These are phyloP conservation scores for Cydia strobilella DNA, from an alignment of 1,140 invertebrate species.

Conservation along the genomic window DNA sequence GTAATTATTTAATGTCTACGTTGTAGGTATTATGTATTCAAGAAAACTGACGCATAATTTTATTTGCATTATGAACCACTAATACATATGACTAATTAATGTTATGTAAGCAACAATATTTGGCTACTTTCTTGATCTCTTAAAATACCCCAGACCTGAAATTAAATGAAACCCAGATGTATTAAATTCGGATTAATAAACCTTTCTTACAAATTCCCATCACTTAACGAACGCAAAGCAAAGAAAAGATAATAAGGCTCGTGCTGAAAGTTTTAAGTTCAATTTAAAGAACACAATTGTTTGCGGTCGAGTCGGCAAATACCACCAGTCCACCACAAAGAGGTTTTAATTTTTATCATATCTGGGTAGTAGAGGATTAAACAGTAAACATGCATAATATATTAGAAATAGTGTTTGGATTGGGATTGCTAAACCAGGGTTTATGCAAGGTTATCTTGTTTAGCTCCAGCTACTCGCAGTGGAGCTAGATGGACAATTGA, in stretches of 20 bases:
- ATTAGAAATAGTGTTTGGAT: slow-evolving; percentile 6
- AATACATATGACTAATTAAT: background rate
- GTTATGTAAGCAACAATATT: no score
- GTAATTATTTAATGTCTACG: background rate
- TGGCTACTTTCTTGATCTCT: no score
- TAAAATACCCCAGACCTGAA: no score
- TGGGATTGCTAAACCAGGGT: background rate
- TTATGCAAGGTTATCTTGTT: background rate
- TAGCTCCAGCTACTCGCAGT: background rate
- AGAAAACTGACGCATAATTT: slow-evolving; percentile 2
- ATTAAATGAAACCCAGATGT: no score
- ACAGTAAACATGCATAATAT: background rate
- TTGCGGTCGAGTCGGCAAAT: background rate
- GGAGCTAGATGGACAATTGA: background rate
- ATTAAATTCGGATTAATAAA: no score
- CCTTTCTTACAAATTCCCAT: no score
- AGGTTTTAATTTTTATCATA: slow-evolving; percentile 13
- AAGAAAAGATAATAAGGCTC: background rate
- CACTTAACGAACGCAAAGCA: background rate
- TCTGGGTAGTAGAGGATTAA: background rate
- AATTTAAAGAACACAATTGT: slow-evolving; percentile 4
- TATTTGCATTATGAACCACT: background rate
- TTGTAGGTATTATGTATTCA: background rate
- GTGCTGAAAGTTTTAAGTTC: background rate
- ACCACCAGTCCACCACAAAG: background rate